A percentile compares a stretch with the other conserved stretches of the same genome.
Evolutionary conservation across 2,113 vertebrate species (phyloP).

Genomic region (Baryphthengus martii): DNA sequence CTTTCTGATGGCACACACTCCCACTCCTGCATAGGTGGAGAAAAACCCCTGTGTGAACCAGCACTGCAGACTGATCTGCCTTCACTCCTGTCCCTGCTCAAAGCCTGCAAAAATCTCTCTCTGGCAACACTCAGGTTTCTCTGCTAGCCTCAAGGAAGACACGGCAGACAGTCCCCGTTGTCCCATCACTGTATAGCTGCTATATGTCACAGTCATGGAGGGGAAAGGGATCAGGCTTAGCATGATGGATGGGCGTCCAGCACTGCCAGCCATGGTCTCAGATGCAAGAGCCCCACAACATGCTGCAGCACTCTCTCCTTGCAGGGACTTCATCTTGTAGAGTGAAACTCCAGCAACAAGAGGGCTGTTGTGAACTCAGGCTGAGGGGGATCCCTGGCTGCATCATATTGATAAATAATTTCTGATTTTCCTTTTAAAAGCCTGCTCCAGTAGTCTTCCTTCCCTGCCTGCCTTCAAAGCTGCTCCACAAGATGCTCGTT

Average conservation of each 20-base stretch:
- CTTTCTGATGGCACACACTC: not conserved
- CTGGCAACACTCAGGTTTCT: not conserved
- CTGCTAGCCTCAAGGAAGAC: not conserved
- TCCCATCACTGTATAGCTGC: not conserved
- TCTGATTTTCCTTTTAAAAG: not conserved
- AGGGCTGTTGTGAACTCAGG: not conserved
- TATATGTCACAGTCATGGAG: fast-evolving
- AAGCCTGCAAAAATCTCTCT: not conserved
- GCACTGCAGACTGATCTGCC: not conserved
- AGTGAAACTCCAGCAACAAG: not conserved
- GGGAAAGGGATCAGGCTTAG: not conserved
- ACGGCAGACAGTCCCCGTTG: fast-evolving
- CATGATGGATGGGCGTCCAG: fast-evolving
- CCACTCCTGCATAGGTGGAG: not conserved
- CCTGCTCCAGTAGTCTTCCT: not conserved
- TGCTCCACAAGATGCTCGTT: not conserved
- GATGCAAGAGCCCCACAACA: fast-evolving
- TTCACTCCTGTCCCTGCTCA: not conserved
- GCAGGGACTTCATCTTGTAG: not conserved
- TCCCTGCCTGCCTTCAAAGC: not conserved
- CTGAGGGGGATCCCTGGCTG: not conserved
- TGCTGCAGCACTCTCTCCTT: not conserved
- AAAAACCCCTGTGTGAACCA: not conserved
- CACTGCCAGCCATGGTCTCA: not conserved
- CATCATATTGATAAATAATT: not conserved